Evolutionary conservation across 2,797 vertebrate species (phyloP), one percentile per base, ranked within the genome.

Genomic region (Syndactyla subalaris): DNA sequence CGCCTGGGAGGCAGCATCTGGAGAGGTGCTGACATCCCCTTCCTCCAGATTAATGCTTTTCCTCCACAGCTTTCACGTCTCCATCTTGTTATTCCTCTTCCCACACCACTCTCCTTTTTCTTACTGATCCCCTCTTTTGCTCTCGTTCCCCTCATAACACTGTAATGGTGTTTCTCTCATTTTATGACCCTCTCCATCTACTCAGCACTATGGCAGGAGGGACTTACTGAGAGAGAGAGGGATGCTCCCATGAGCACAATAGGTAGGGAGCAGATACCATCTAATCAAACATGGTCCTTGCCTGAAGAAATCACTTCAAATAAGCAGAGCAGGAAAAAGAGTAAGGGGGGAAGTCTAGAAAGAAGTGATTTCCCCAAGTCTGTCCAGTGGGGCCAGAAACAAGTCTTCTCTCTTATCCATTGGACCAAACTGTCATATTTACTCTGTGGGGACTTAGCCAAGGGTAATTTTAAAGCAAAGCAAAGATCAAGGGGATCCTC

Each of bases 171-270:
- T 46, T 88, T 92, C 34, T 65, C 8, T 68, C 12, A 62, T 92
- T 57, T 62, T 77, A n/a, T 21, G 17, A 13, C 52, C 62, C 29
- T 51, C 39, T 78, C 39, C 20, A 29, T 52, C n/a, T 70, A 21
- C n/a, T 72, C 45, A 58, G 20, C 17, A 21, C 30, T 29, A 16
- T 14, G 32, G 43, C 34, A 38, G 23, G 32, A 77, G 21, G 1
- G 23, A 14, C 3, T 1, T 57, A 18, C 43, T 39, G 57, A 79
- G 32, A 32, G 41, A 32, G 41, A 68, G 23, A 82, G 10, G 19
- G 20, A 30, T 13, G 12, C 6, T 85, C 13, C 18, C 0, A 0
- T 61, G 70, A 74, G 10, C 1, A 1, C 22, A 51, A 16, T 3
- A 75, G 34, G 30, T 4, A 71, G 32, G n/a, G 51, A 29, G 13